Percentiles rank a stretch among this genome's conserved stretches.
Conservation (phyloP, 2,888 invertebrate species). For the Cordylochernes scorpioides region DNA sequence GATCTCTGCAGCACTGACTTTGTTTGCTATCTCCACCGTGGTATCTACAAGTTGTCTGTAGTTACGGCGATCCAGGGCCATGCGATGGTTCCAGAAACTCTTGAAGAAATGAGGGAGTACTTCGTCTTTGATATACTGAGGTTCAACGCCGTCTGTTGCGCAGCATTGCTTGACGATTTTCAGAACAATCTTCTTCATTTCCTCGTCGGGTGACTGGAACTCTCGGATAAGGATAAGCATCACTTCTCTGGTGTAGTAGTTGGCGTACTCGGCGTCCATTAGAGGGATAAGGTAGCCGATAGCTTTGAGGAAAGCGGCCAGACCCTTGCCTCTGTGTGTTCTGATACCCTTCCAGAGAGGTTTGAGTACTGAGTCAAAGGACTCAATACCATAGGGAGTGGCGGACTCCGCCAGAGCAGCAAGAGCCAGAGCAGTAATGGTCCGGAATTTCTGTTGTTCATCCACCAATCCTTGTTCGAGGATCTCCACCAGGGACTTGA, state of each 20-base stretch:
- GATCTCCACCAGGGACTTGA: slow-evolving; percentile 91
- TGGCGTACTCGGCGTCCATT: slow-evolving; percentile 99
- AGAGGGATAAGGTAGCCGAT: slow-evolving; percentile 96
- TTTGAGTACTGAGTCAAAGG: slow-evolving; percentile 95
- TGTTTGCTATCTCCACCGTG: slow-evolving; percentile 97
- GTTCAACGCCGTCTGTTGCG: slow-evolving; percentile 96
- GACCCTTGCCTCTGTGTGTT: slow-evolving; percentile 47
- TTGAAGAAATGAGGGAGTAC: slow-evolving; percentile 94
- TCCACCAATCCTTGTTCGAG: slow-evolving; percentile 94
- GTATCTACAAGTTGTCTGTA: slow-evolving; percentile 94
- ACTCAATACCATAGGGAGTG: slow-evolving; percentile 97
- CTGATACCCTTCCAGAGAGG: slow-evolving; percentile 98
- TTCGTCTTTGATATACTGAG: slow-evolving; percentile 96
- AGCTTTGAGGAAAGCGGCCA: slow-evolving; percentile 96
- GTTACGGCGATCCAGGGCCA: slow-evolving; percentile 92
- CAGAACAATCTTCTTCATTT: slow-evolving; percentile 99
- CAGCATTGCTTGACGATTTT: slow-evolving; percentile 99
- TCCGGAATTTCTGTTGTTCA: slow-evolving; percentile 95
- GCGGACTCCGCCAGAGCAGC: slow-evolving; percentile 97
- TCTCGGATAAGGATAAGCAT: slow-evolving; percentile 95
- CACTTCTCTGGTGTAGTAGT: slow-evolving; percentile 97
- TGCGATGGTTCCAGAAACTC: slow-evolving; percentile 99
- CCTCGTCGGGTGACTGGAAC: slow-evolving; percentile 98
- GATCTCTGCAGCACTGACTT: slow-evolving; percentile 98
- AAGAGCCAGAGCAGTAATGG: slow-evolving; percentile 90